These are phyloP conservation scores for Otolemur crassicaudatus DNA, from an alignment of 2,797 vertebrate species.

Conservation along the genomic window DNA sequence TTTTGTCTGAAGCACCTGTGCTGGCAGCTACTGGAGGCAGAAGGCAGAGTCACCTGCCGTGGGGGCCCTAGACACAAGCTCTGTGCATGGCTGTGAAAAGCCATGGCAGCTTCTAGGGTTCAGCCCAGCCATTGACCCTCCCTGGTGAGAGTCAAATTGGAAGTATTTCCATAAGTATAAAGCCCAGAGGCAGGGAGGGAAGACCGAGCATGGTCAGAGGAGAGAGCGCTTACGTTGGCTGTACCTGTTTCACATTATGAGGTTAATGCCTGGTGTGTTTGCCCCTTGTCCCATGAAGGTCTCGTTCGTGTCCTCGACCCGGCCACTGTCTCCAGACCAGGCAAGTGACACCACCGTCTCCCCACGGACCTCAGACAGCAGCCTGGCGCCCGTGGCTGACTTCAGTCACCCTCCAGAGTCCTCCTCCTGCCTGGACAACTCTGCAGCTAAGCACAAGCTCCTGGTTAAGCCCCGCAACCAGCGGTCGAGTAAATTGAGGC, in stretches of 20 bases:
- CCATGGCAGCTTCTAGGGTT: background rate
- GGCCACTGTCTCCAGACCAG: conserved; percentile 85
- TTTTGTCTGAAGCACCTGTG: background rate
- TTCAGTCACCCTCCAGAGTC: conserved; percentile 91
- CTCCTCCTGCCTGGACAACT: conserved; percentile 93
- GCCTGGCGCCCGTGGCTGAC: conserved; percentile 84
- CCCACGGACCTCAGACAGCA: conserved; percentile 77
- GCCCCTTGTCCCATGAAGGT: conserved; percentile 82
- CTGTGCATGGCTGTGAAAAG: background rate
- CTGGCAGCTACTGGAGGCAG: background rate
- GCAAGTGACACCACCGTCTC: conserved; percentile 68
- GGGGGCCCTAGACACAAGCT: background rate
- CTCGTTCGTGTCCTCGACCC: conserved; percentile 84
- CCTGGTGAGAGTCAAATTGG: background rate
- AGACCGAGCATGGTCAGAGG: background rate
- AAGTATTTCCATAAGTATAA: background rate
- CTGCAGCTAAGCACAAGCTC: conserved; percentile 97
- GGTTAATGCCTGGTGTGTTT: background rate
- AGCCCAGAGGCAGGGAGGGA: background rate
- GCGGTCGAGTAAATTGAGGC: conserved; percentile 92
- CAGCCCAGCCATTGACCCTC: background rate
- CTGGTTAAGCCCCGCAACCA: conserved; percentile 95
- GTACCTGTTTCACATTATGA: background rate
- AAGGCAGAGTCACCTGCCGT: background rate
- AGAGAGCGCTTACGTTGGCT: no score